Evolutionary conservation across 2,888 invertebrate species (phyloP), one percentile per base, ranked within the genome.

Genomic region (Nebria salina): DNA sequence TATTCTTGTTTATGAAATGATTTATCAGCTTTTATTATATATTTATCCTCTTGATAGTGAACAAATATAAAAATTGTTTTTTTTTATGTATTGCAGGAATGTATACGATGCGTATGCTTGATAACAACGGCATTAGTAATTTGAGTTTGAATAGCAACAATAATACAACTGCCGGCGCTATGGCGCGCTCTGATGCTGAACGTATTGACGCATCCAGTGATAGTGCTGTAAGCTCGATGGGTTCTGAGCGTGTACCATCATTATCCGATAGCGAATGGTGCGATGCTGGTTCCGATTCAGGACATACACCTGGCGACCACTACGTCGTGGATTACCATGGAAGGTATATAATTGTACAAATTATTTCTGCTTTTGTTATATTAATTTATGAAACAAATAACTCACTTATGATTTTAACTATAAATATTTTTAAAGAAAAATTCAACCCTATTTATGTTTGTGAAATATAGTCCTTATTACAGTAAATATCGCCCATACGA

Each of bases 191-290:
- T 68, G 92, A 92, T 84, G 90, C 89, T 89, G 94, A 95, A 89
- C 92, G 94, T 7, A 92, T 94, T 89, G 95, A 97, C 87, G 95
- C 96, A 0, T 96, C 96, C 15, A 96, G 96, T 80, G 97, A 97
- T 89, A 96, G 96, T 86, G 97, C 97, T 0, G 97, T 97, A 64
- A 97, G 97, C 82, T 97, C 97, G 1, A 96, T 97, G 96, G 96
- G 96, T 2, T 96, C 96, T 1, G 97, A 97, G 86, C 91, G 97
- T 13, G 96, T 97, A 9, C 95, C 96, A 2, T 96, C 96, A 0
- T 90, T 96, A 1, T 96, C 96, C 0, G 97, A 97, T 86, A 95
- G 95, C 2, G 97, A 96, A 86, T 97, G 96, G 96, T 96, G 96
- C 87, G 97, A 97, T 87, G 92, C 91, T 66, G 96, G 96, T 43